Conservation (phyloP, 1,140 invertebrate species). For the Cotesia vestalis region DNA sequence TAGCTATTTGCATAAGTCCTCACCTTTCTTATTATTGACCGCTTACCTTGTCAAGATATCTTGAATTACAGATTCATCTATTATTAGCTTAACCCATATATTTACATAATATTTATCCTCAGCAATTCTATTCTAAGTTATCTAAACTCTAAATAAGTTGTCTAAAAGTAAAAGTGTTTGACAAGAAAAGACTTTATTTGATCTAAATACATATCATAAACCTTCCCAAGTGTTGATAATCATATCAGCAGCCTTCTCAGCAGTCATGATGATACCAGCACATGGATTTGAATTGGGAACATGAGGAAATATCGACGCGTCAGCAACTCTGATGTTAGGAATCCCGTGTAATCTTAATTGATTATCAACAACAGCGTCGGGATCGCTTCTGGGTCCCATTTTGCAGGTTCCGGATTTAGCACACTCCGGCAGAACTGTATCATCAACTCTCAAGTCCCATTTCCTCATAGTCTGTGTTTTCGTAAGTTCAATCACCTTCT, state of each 20-base stretch:
- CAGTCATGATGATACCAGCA: slow-evolving; percentile 67
- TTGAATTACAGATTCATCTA: no score
- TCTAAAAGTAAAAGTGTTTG: not conserved
- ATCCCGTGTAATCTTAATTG: slow-evolving; percentile 65
- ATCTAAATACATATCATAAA: slow-evolving; percentile 17
- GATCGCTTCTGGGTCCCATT: slow-evolving; percentile 63
- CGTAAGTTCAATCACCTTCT: slow-evolving; percentile 55
- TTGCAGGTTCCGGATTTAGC: slow-evolving; percentile 65
- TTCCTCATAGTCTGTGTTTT: slow-evolving; percentile 60
- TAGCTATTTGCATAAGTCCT: no score
- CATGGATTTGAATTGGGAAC: slow-evolving; percentile 67
- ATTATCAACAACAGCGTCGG: slow-evolving; percentile 65
- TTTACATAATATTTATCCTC: slow-evolving; percentile 1
- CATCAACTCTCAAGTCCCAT: slow-evolving; percentile 63
- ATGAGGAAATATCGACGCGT: slow-evolving; percentile 69
- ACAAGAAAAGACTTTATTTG: not conserved
- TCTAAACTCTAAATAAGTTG: no score
- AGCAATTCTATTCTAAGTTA: no score
- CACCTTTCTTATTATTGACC: no score
- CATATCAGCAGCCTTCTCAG: slow-evolving; percentile 68
- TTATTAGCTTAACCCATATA: no score
- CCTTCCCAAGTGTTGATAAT: slow-evolving; percentile 58
- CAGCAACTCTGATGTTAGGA: slow-evolving; percentile 64
- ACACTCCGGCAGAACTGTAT: slow-evolving; percentile 52
- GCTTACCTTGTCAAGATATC: no score